Conservation (phyloP, 2,797 vertebrate genomes). For the Cheirogaleus major region DNA sequence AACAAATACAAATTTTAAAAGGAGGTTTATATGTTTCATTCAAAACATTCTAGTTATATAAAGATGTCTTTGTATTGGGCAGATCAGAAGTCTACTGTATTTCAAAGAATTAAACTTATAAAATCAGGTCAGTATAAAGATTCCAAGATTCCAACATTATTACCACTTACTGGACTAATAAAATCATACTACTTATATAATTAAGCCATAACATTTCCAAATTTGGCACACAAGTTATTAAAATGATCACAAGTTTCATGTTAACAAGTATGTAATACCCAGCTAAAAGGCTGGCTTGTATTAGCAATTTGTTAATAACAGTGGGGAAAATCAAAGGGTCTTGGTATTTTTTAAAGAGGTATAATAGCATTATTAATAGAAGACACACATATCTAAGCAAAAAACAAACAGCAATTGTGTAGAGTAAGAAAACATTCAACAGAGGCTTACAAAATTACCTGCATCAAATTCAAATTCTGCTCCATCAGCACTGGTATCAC, state of each 20-base stretch:
- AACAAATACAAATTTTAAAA: background rate
- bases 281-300: background rate
- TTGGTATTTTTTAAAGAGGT: background rate
- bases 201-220: background rate
- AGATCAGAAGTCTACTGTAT: background rate
- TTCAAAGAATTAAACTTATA: slow-evolving; percentile 28
- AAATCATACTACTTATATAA: background rate
- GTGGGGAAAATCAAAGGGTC: background rate
- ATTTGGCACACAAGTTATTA: background rate
- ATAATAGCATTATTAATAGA: background rate
- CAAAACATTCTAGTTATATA: background rate
- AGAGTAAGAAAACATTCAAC: background rate
- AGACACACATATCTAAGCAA: background rate
- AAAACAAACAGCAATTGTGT: background rate
- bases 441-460: slow-evolving; percentile 86
- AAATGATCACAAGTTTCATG: background rate
- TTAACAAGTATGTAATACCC: background rate
- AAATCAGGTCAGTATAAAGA: background rate
- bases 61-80: background rate
- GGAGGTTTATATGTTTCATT: background rate
- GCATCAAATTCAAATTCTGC: slow-evolving; percentile 99
- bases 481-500: slow-evolving; percentile 98
- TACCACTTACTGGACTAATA: background rate
- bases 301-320: background rate
- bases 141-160: background rate